A percentile compares a stretch with the other conserved stretches of the same genome.
These are phyloP conservation scores for Blennius ocellaris DNA, from an alignment of 2,113 vertebrate species.

Conservation along the genomic window DNA sequence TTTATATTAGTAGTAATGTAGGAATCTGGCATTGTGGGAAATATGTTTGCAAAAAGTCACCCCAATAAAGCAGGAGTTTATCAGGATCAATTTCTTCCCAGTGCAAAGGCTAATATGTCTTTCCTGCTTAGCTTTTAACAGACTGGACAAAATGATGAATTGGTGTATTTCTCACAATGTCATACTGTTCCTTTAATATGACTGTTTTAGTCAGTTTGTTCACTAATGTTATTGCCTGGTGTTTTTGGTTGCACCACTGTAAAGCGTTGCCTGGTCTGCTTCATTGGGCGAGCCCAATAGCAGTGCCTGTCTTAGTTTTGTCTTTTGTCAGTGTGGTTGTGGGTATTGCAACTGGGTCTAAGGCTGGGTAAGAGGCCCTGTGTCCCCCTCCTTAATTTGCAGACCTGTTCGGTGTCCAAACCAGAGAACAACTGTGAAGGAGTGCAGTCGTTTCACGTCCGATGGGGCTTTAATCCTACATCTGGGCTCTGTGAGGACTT, in stretches of 20 bases:
- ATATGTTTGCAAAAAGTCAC: background rate
- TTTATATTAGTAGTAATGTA: background rate
- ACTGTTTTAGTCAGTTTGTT: conserved; percentile 16
- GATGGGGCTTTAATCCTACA: conserved; percentile 60
- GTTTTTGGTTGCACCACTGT: conserved; percentile 3
- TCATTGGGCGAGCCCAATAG: conserved; percentile 30
- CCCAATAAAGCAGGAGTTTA: background rate
- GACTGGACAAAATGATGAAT: background rate
- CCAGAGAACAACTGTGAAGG: conserved; percentile 51
- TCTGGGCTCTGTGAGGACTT: conserved; percentile 63
- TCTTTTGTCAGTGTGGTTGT: conserved; percentile 12
- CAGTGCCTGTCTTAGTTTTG: conserved; percentile 15
- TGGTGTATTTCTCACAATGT: conserved; percentile 15
- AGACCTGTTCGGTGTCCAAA: conserved; percentile 59
- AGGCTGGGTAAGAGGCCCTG: conserved; percentile 40
- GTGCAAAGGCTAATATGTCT: background rate
- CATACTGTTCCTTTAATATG: background rate
- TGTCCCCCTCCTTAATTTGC: conserved; percentile 40
- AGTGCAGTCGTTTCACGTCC: conserved; percentile 14
- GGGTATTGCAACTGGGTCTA: conserved; percentile 17
- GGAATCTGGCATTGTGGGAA: conserved; percentile 9
- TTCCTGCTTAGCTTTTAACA: background rate
- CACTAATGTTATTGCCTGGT: background rate
- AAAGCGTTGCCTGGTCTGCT: conserved; percentile 11
- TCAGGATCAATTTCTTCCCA: background rate